phyloP scores from a whole-genome alignment of 2,797 vertebrate species.

The Hippoglossus hippoglossus region DNA sequence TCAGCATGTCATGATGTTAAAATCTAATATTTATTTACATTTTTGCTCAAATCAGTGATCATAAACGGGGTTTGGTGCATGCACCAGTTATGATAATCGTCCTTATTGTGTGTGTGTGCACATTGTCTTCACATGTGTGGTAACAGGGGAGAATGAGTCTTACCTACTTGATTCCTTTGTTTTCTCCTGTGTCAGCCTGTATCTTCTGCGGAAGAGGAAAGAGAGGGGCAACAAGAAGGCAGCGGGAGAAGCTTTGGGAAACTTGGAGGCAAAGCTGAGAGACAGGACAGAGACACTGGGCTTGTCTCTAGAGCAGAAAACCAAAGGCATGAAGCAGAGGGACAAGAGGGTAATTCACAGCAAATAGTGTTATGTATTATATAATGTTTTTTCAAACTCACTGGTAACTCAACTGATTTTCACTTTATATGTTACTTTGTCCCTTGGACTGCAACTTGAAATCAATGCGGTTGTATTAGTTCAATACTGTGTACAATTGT shows the following conservation, averaged over 20 bases:
- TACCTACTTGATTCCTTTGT: conserved; percentile 1
- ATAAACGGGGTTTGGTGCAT: too few relatives aligned
- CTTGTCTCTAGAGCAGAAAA: conserved; percentile 91
- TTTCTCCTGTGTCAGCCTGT: conserved; percentile 80
- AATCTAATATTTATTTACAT: too few relatives aligned
- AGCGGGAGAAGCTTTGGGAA: conserved; percentile 75
- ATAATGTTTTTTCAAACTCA: too few relatives aligned
- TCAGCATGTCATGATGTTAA: too few relatives aligned
- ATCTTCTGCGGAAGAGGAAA: conserved; percentile 88
- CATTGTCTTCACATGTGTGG: neutral
- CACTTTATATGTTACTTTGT: neutral
- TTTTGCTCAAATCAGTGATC: too few relatives aligned
- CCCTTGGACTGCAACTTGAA: neutral
- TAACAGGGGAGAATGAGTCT: too few relatives aligned
- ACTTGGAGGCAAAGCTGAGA: conserved; percentile 87
- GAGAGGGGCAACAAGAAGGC: conserved; percentile 84
- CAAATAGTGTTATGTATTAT: neutral
- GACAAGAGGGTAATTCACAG: conserved; percentile 88
- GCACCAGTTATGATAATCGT: neutral
- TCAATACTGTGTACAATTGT: neutral
- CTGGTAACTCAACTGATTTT: neutral
- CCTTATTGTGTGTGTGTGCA: neutral
- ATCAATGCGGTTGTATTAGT: too few relatives aligned
- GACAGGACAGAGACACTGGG: conserved; percentile 86
- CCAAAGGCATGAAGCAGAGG: conserved; percentile 91